Evolutionary conservation across 2,113 vertebrate genomes (phyloP).

Genomic region (Rhinopomastus cyanomelas): DNA sequence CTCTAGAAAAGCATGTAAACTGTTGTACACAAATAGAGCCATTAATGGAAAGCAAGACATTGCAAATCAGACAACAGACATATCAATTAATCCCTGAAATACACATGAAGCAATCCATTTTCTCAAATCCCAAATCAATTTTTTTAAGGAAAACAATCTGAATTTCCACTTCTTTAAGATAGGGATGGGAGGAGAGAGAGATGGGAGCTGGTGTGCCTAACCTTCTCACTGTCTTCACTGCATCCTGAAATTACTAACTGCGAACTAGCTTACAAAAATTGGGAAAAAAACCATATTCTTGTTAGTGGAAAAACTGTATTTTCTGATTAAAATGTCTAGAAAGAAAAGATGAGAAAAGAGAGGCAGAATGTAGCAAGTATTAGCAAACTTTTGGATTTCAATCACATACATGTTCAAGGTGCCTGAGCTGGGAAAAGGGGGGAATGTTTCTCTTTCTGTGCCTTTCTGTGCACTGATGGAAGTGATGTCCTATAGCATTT

Average conservation of each 20-base stretch:
- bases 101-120: conserved; percentile 51
- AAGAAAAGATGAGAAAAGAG: neutral
- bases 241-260: neutral
- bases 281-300: neutral
- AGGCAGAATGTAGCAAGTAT: neutral
- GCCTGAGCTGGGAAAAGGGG: neutral
- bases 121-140: conserved; percentile 61
- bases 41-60: conserved; percentile 46
- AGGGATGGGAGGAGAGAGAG: neutral
- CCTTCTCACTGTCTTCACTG: neutral
- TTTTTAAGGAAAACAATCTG: neutral
- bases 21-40: conserved; percentile 23
- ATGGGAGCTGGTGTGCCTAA: neutral
- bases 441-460: conserved; percentile 60
- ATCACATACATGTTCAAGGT: neutral
- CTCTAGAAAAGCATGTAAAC: conserved; percentile 27
- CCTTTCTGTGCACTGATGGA: conserved; percentile 66
- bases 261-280: neutral
- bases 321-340: neutral
- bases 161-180: conserved; percentile 30
- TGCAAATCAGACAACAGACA: neutral
- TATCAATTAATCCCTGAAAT: conserved; percentile 59
- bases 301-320: neutral
- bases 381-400: conserved; percentile 16
- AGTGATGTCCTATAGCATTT: conserved; percentile 70